Conservation (phyloP, 2,888 invertebrate genomes). For the Trichacis sp. region DNA sequence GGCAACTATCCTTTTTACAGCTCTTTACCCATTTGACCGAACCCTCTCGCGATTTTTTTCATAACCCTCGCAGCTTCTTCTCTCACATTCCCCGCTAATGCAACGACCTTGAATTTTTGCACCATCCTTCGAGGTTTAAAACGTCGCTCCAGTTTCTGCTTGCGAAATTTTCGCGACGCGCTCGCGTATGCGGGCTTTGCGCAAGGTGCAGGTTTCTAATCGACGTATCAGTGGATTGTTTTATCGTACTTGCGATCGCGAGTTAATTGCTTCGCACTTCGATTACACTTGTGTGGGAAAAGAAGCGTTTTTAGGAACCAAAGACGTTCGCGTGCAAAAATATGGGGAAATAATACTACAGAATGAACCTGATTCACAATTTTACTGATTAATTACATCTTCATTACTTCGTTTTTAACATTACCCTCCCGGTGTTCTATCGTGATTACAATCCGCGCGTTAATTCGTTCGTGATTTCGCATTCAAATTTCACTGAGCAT, state of each 20-base stretch:
- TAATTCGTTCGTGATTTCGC: neutral
- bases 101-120: constrained; percentile 14
- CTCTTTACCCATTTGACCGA: constrained; percentile 14
- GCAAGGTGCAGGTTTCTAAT: neutral
- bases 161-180: neutral
- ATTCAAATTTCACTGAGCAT: neutral
- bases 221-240: no score
- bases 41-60: constrained; percentile 11
- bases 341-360: neutral
- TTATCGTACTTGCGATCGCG: no score
- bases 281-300: no score
- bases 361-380: neutral
- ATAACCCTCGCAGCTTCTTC: neutral
- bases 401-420: neutral
- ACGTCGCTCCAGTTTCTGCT: neutral
- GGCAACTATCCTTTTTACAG: constrained; percentile 40
- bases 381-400: neutral
- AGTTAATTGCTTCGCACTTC: neutral
- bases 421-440: neutral
- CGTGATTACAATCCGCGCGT: neutral
- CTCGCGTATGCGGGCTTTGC: neutral
- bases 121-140: neutral
- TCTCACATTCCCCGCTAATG: constrained; percentile 9
- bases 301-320: no score
- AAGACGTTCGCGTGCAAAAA: no score